Conservation (phyloP, 2,113 vertebrate species). For the Muntiacus muntjak region DNA sequence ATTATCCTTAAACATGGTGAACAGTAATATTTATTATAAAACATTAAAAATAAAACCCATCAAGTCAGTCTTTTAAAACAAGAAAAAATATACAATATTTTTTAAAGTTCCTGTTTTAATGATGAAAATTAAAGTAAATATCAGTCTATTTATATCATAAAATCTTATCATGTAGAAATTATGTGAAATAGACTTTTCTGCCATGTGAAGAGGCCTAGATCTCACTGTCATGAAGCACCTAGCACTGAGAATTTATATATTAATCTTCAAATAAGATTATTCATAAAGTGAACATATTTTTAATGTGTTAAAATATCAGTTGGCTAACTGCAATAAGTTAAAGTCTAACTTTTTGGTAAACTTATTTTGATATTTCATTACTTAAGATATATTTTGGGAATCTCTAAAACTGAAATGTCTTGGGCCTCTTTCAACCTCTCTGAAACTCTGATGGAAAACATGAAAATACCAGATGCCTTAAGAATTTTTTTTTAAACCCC, state of each 20-base stretch:
- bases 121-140: neutral
- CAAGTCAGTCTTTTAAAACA: neutral
- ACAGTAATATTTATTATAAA: neutral
- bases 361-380: neutral
- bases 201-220: accelerated
- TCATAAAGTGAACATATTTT: neutral
- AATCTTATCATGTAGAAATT: neutral
- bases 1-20: neutral
- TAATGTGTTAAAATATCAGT: neutral
- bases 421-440: slow-evolving; percentile 8
- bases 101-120: neutral
- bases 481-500: neutral
- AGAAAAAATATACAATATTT: neutral
- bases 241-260: neutral
- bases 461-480: slow-evolving; percentile 34
- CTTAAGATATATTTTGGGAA: neutral
- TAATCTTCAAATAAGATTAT: neutral
- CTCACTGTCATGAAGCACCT: neutral
- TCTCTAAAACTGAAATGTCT: slow-evolving; percentile 4
- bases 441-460: neutral
- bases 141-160: neutral
- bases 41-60: no score
- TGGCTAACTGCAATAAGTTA: neutral
- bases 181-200: neutral
- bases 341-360: neutral